Evolutionary conservation across 2,888 invertebrate species (phyloP).

Genomic region (Catocala fraxini): DNA sequence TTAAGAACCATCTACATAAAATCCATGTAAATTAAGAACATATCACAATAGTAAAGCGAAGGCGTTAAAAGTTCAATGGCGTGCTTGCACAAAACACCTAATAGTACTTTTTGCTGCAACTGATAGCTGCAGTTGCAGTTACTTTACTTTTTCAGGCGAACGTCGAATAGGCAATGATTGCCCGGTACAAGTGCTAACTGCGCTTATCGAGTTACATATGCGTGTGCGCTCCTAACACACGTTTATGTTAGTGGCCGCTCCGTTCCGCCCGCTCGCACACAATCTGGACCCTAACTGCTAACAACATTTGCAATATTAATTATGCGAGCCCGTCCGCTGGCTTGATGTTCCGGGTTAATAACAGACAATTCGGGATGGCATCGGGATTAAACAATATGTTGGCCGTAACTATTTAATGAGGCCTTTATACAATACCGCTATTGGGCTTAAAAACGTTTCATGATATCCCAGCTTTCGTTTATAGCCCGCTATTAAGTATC

Average conservation of each 20-base stretch:
- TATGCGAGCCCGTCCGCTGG: conserved; percentile 67
- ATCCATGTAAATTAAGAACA: too few species aligned
- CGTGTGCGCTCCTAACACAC: conserved; percentile 21
- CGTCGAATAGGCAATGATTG: too few species aligned
- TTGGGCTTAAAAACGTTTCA: conserved; percentile 53
- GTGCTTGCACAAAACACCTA: too few species aligned
- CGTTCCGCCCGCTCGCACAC: conserved; percentile 45
- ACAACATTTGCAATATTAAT: conserved; percentile 86
- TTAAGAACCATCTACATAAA: too few species aligned
- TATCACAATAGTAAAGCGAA: too few species aligned
- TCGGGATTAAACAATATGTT: conserved; percentile 76
- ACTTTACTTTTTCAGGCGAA: too few species aligned
- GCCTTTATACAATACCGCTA: conserved; percentile 55
- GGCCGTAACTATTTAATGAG: conserved; percentile 73
- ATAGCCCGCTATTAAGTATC: too few species aligned
- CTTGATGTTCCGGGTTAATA: conserved; percentile 74
- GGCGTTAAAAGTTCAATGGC: too few species aligned
- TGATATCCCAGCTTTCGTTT: conserved; percentile 32
- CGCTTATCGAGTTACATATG: conserved; percentile 9
- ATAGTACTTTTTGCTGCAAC: too few species aligned
- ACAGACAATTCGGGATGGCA: conserved; percentile 71
- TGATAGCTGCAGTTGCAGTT: too few species aligned
- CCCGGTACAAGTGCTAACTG: background rate
- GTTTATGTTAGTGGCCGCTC: conserved; percentile 18
- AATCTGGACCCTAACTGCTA: conserved; percentile 72